These are phyloP conservation scores for Sinodicranocentrus sp. DNA, from an alignment of 2,888 invertebrate genomes.

Conservation along the genomic window DNA sequence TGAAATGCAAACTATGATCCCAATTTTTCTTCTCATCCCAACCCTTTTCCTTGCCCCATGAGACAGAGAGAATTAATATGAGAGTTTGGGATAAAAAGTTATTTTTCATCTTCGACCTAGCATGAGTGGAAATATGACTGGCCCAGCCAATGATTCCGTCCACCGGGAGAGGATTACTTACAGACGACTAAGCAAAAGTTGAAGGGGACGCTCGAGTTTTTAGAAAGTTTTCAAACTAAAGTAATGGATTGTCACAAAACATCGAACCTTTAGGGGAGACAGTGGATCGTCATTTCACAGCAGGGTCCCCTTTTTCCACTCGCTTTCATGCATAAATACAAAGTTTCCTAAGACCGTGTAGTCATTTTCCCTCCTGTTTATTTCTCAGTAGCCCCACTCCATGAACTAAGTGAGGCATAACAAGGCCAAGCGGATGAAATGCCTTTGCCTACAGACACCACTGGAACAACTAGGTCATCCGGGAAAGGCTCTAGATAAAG, in stretches of 20 bases:
- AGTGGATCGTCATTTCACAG: not conserved
- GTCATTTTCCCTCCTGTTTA: not conserved
- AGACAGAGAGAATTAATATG: too few species aligned
- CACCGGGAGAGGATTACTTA: not conserved
- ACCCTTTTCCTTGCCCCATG: too few species aligned
- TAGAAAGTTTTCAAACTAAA: slow-evolving; percentile 15
- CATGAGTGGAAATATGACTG: too few species aligned
- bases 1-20: too few species aligned
- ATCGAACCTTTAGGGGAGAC: not conserved
- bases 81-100: too few species aligned
- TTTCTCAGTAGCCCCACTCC: not conserved
- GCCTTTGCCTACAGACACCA: not conserved
- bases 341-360: not conserved
- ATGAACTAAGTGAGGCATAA: slow-evolving; percentile 8
- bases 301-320: not conserved
- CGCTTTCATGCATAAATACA: not conserved
- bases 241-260: slow-evolving; percentile 17
- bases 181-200: not conserved
- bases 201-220: not conserved
- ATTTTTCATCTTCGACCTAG: too few species aligned
- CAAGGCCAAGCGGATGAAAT: not conserved
- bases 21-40: too few species aligned
- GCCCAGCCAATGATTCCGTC: too few species aligned
- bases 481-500: too few species aligned
- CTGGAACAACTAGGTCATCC: not conserved